Evolutionary conservation across 2,113 vertebrate species (phyloP).

Genomic region (Gopherus evgoodei): DNA sequence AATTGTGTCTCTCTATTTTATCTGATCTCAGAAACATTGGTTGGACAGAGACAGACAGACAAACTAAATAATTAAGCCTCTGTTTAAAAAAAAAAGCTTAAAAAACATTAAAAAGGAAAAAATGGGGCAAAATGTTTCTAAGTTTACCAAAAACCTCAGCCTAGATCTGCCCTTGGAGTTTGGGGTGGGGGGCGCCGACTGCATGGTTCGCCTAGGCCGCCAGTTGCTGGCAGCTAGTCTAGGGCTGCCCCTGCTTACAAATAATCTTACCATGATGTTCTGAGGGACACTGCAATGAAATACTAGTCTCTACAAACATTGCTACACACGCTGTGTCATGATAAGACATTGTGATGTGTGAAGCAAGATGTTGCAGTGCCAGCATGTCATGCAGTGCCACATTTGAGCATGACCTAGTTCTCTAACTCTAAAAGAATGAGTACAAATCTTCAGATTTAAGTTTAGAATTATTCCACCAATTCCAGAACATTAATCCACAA

Average conservation of each 20-base stretch:
- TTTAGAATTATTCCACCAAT: rapidly evolving
- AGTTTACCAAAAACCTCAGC: no score
- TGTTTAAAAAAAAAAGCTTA: no score
- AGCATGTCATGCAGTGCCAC: not conserved
- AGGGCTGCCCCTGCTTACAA: not conserved
- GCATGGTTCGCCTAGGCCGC: no score
- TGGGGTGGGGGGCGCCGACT: no score
- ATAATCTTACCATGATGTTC: not conserved
- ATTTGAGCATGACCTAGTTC: not conserved
- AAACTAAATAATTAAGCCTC: no score
- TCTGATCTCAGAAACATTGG: no score
- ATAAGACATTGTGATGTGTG: not conserved
- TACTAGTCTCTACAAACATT: not conserved
- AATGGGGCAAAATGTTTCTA: no score
- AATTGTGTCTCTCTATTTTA: no score
- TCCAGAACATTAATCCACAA: not conserved
- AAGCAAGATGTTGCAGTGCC: not conserved
- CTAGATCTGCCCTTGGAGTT: no score
- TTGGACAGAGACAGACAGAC: no score
- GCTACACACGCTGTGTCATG: not conserved
- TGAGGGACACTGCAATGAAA: not conserved
- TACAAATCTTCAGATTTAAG: not conserved
- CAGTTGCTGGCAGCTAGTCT: no score
- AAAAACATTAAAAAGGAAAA: no score
- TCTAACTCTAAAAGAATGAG: not conserved